These are phyloP conservation scores for Scaptomyza flava DNA, from an alignment of 2,888 invertebrate species.

Conservation along the genomic window DNA sequence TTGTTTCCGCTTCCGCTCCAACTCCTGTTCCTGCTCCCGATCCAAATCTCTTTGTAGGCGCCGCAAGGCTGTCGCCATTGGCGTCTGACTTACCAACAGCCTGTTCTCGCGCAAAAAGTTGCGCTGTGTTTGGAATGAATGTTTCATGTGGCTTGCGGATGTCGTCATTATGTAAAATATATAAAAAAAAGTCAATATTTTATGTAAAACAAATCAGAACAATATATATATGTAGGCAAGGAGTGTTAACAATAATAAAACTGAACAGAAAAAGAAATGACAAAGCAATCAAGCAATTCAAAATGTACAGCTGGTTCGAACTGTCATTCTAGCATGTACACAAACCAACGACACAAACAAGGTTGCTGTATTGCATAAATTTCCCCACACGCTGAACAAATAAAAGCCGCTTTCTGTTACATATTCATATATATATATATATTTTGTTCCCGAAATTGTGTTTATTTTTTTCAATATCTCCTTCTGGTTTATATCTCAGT, in stretches of 20 bases:
- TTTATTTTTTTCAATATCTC: conserved; percentile 4
- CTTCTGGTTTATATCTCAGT: conserved; percentile 60
- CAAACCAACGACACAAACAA: neutral
- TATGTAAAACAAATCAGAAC: neutral
- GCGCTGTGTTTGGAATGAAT: conserved; percentile 22
- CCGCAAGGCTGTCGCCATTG: conserved; percentile 4
- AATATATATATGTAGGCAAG: neutral
- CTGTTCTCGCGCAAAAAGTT: conserved; percentile 61
- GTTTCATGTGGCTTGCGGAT: neutral
- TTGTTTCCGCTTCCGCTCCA: neutral
- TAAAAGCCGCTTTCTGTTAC: conserved; percentile 42
- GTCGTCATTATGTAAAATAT: neutral
- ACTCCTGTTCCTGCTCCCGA: neutral
- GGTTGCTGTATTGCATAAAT: neutral
- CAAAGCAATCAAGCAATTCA: neutral
- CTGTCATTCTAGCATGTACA: neutral
- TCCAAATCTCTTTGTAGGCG: conserved; percentile 4
- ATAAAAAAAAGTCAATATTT: neutral
- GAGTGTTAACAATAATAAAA: neutral
- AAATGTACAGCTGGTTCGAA: neutral
- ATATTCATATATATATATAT: conserved; percentile 56
- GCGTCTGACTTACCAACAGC: conserved; percentile 32
- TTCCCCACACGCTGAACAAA: conserved; percentile 42
- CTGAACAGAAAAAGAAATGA: neutral
- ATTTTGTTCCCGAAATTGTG: conserved; percentile 82